Evolutionary conservation across 2,888 invertebrate genomes (phyloP).

Genomic region (Melieria crassipennis): DNA sequence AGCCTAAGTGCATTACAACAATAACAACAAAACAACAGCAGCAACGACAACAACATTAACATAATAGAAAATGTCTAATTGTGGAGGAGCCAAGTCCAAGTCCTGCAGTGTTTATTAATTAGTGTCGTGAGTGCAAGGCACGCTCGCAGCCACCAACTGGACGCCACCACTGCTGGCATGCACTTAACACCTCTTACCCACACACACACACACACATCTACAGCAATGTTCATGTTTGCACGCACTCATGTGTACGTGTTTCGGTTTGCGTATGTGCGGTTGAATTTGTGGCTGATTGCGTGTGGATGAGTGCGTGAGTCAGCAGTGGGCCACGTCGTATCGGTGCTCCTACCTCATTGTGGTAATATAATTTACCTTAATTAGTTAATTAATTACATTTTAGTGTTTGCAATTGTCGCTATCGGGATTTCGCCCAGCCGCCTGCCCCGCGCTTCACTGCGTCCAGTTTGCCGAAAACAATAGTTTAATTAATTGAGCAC

Average conservation of each 20-base stretch:
- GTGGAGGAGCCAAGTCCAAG: too few relatives aligned
- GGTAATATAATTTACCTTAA: background rate
- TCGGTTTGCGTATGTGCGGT: slow-evolving; percentile 6
- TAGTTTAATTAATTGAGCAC: too few relatives aligned
- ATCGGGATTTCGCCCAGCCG: background rate
- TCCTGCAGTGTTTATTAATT: slow-evolving; percentile 13
- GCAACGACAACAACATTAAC: background rate
- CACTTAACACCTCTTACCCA: background rate
- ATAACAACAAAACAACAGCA: background rate
- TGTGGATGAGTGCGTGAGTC: too few relatives aligned
- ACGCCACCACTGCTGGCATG: background rate
- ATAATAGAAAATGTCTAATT: too few relatives aligned
- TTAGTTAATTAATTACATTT: slow-evolving; percentile 21
- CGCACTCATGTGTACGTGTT: background rate
- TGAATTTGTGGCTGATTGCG: background rate
- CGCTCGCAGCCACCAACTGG: slow-evolving; percentile 1
- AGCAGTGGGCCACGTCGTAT: too few relatives aligned
- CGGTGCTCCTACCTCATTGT: too few relatives aligned
- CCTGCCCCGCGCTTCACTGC: background rate
- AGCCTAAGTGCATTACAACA: slow-evolving; percentile 22
- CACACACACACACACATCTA: background rate
- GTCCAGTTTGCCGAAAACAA: background rate
- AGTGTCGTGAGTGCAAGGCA: slow-evolving; percentile 13
- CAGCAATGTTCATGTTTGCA: background rate
- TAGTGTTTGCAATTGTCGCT: slow-evolving; percentile 9